Percentiles rank a stretch among this genome's conserved stretches.
These are phyloP conservation scores for Saccopteryx bilineata DNA, from an alignment of 2,113 vertebrate species.

Conservation along the genomic window DNA sequence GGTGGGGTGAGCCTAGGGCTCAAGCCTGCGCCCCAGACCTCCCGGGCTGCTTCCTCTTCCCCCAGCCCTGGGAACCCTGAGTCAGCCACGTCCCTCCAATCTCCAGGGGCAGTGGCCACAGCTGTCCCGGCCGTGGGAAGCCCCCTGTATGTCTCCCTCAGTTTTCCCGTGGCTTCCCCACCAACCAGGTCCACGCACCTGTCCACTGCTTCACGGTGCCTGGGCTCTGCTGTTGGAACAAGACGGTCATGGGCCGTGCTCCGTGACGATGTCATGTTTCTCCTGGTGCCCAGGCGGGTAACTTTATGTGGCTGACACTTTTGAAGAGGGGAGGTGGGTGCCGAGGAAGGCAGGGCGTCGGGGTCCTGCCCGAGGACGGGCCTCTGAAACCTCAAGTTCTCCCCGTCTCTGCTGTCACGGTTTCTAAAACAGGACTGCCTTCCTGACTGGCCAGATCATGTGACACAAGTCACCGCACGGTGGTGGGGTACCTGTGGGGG, in stretches of 20 bases:
- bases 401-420: neutral
- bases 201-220: conserved; percentile 88
- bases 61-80: fast-evolving
- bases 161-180: conserved; percentile 85
- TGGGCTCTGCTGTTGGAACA: conserved; percentile 83
- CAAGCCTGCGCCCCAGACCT: neutral
- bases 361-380: too few species aligned
- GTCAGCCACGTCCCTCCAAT: neutral
- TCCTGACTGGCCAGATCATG: neutral
- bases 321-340: conserved; percentile 88
- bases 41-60: neutral
- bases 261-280: conserved; percentile 84
- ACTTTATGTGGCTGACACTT: conserved; percentile 80
- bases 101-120: neutral
- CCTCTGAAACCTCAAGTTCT: neutral
- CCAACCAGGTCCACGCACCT: conserved; percentile 82
- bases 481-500: too few species aligned
- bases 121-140: neutral
- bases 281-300: conserved; percentile 15
- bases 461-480: neutral
- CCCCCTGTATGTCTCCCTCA: neutral
- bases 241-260: conserved; percentile 82
- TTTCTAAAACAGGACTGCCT: neutral
- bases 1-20: too few species aligned
- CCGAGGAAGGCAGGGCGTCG: conserved; percentile 83